These are phyloP conservation scores for Apodemus agrarius DNA, from an alignment of 2,797 vertebrate species.

Conservation along the genomic window DNA sequence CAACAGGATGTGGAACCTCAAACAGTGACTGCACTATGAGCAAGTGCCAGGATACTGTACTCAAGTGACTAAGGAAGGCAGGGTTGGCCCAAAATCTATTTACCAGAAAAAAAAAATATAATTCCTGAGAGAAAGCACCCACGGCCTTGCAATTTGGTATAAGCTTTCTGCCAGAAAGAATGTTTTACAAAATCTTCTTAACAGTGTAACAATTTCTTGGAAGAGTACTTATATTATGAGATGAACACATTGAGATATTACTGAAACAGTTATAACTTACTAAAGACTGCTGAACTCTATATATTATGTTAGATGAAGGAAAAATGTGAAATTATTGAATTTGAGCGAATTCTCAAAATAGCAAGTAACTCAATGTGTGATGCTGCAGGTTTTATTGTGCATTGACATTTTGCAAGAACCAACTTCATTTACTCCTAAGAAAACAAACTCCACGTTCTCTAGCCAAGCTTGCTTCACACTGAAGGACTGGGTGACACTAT, in stretches of 20 bases:
- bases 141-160: constrained; percentile 10
- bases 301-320: not conserved
- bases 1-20: fast-evolving
- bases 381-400: not conserved
- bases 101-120: constrained; percentile 12
- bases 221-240: not conserved
- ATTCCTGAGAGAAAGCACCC: not conserved
- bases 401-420: constrained; percentile 27
- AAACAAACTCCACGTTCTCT: constrained; percentile 37
- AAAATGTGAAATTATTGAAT: constrained; percentile 44
- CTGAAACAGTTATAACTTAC: not conserved
- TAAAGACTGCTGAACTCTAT: not conserved
- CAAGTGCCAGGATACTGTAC: not conserved
- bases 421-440: constrained; percentile 17
- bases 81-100: not conserved
- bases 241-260: constrained; percentile 18
- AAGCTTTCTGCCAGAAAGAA: constrained; percentile 24
- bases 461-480: constrained; percentile 1
- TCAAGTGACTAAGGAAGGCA: not conserved
- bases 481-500: not conserved
- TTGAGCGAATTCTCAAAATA: constrained; percentile 40
- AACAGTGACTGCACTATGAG: not conserved
- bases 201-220: constrained; percentile 1
- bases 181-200: constrained; percentile 52
- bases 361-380: not conserved